Evolutionary conservation across 2,113 vertebrate genomes (phyloP).

Genomic region (Lichenostomus cassidix): DNA sequence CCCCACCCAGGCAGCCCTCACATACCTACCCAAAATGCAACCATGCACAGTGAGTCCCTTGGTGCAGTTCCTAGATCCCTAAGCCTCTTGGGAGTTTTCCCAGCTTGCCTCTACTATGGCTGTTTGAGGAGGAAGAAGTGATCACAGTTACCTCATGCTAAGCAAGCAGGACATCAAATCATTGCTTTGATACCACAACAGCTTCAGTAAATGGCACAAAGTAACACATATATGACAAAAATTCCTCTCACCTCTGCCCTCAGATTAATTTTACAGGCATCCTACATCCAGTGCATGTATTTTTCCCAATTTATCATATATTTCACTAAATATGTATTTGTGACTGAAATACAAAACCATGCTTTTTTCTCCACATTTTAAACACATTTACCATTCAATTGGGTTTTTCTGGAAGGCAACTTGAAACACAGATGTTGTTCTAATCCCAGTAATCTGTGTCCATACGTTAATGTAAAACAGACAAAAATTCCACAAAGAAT

Average conservation of each 20-base stretch:
- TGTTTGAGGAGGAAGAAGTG: not conserved
- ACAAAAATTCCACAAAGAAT: not conserved
- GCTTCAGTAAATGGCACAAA: not conserved
- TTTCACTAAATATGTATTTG: not conserved
- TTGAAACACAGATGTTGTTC: not conserved
- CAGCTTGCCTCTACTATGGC: not conserved
- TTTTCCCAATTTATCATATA: not conserved
- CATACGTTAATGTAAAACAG: not conserved
- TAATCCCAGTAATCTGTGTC: not conserved
- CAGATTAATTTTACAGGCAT: not conserved
- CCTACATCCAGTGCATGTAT: not conserved
- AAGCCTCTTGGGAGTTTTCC: not conserved
- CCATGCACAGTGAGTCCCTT: not conserved
- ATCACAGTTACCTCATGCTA: not conserved
- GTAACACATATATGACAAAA: not conserved
- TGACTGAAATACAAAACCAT: not conserved
- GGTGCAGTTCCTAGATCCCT: not conserved
- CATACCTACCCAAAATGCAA: not conserved
- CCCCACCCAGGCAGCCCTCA: not conserved
- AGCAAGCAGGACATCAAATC: not conserved
- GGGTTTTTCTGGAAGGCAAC: not conserved
- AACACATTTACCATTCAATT: not conserved
- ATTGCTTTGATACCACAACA: rapidly evolving
- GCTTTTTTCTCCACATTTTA: not conserved
- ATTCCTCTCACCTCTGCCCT: not conserved